Conservation (phyloP, 2,888 invertebrate species). For the Cylindroiulus punctatus region DNA sequence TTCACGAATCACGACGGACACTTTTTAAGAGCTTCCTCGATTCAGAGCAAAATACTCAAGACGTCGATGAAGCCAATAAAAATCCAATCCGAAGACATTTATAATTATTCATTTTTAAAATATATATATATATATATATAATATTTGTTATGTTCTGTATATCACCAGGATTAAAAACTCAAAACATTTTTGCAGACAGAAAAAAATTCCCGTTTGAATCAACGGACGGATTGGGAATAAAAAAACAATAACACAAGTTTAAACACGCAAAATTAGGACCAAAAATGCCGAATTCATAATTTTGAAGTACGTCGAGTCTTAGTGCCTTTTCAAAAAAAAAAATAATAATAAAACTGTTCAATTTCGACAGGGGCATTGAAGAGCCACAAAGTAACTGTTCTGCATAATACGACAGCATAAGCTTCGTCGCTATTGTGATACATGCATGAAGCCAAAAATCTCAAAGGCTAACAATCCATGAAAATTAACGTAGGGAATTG, state of each 20-base stretch:
- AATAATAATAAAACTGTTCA: no score
- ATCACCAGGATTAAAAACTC: conserved; percentile 40
- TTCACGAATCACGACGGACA: conserved; percentile 33
- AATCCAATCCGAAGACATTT: conserved; percentile 31
- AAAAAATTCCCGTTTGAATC: conserved; percentile 45
- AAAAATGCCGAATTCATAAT: neutral
- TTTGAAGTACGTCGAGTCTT: neutral
- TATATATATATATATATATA: conserved; percentile 43
- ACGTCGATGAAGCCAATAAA: neutral
- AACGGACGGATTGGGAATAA: conserved; percentile 43
- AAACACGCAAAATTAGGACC: neutral
- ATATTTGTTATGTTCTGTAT: conserved; percentile 42
- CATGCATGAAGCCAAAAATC: neutral
- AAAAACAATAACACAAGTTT: conserved; percentile 29
- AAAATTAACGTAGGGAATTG: neutral
- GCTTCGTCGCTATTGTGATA: neutral
- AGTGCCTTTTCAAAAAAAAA: neutral
- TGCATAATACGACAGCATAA: neutral
- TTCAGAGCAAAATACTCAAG: neutral
- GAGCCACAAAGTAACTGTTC: neutral
- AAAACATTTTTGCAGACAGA: conserved; percentile 11
- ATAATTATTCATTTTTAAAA: conserved; percentile 37
- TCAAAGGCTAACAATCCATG: neutral
- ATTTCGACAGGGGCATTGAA: neutral
- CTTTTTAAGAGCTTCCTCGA: conserved; percentile 26